Evolutionary conservation across 2,797 vertebrate genomes (phyloP).

Genomic region (Chaetophractus vellerosus): DNA sequence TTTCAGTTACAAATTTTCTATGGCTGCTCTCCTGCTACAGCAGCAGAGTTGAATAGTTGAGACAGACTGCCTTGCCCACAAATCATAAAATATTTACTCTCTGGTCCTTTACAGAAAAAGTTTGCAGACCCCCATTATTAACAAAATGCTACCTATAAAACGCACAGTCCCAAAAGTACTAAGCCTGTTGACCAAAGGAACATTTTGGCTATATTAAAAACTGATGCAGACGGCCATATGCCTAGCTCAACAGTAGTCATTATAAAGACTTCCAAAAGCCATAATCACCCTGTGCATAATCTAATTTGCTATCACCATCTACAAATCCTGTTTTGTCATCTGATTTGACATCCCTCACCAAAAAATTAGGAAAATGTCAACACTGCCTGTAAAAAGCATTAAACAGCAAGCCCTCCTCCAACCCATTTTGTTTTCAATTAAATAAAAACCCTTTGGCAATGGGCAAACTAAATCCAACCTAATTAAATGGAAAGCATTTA

Average conservation of each 20-base stretch:
- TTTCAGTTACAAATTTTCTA: not conserved
- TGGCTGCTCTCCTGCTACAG: not conserved
- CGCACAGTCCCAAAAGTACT: not conserved
- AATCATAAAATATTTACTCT: conserved; percentile 20
- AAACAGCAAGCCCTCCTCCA: conserved; percentile 5
- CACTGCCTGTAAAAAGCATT: not conserved
- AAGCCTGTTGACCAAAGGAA: not conserved
- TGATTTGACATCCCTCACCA: not conserved
- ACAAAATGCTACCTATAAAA: conserved; percentile 5
- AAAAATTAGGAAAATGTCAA: not conserved
- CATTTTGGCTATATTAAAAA: not conserved
- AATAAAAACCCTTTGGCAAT: conserved; percentile 49
- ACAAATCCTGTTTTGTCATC: not conserved
- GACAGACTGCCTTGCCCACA: not conserved
- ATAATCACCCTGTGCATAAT: not conserved
- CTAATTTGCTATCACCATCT: not conserved
- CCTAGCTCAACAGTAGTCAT: not conserved
- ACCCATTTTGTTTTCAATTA: conserved; percentile 58
- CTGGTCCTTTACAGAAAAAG: conserved; percentile 16
- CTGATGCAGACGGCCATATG: not conserved
- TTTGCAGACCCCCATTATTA: not conserved
- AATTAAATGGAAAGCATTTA: conserved; percentile 67
- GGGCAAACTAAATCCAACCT: conserved; percentile 65
- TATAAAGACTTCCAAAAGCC: not conserved
- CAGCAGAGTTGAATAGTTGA: not conserved